Conservation (phyloP, 2,113 vertebrate genomes). For the Malurus cyaneus region DNA sequence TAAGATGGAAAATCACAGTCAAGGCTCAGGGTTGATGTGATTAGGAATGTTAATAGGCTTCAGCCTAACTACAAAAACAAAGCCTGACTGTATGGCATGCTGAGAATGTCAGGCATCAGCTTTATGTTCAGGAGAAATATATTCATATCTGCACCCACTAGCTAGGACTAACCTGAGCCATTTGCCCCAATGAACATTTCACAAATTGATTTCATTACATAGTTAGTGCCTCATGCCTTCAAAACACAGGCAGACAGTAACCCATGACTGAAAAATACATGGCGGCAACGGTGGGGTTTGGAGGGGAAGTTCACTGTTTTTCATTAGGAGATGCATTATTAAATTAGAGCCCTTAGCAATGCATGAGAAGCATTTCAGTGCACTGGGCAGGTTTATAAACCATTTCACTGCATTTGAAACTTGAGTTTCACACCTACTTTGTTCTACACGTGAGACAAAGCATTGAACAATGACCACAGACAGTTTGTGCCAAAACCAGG, state of each 20-base stretch:
- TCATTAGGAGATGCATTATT: background rate
- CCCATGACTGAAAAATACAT: background rate
- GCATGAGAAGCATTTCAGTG: background rate
- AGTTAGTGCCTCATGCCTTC: background rate
- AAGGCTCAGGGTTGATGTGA: background rate
- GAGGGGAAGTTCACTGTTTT: background rate
- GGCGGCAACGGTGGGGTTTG: background rate
- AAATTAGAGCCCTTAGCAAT: background rate
- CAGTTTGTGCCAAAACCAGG: background rate
- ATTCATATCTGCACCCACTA: background rate
- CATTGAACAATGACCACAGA: background rate
- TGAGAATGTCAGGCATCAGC: background rate
- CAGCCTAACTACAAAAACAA: background rate
- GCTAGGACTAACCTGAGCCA: background rate
- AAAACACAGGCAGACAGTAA: background rate
- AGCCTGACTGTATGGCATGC: background rate
- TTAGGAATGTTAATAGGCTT: background rate
- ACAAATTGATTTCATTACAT: background rate
- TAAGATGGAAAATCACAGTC: background rate
- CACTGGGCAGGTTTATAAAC: background rate
- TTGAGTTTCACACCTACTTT: background rate
- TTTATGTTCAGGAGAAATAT: background rate
- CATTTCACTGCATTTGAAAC: background rate
- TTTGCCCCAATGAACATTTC: background rate
- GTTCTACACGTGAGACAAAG: background rate